These are phyloP conservation scores for Pantherophis vulpinus DNA, from an alignment of 2,797 vertebrate genomes.

Conservation along the genomic window DNA sequence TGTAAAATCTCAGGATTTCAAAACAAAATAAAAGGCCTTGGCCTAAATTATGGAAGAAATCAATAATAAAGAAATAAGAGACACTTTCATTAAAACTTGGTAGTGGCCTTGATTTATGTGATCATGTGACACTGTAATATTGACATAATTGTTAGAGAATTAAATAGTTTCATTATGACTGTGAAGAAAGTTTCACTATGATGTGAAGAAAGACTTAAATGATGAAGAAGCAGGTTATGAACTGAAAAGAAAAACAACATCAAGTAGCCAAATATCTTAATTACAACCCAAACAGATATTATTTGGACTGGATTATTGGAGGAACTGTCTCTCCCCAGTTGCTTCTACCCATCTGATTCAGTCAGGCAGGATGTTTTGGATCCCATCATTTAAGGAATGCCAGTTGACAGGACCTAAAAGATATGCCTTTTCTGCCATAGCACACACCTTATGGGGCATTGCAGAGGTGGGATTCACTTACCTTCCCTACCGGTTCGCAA, in stretches of 20 bases:
- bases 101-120: not conserved
- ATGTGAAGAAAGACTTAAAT: not conserved
- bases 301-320: not conserved
- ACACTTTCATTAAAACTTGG: not conserved
- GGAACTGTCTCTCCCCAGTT: not conserved
- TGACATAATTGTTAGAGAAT: not conserved
- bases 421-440: not conserved
- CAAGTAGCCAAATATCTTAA: not conserved
- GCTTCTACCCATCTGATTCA: not conserved
- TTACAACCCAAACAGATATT: not conserved
- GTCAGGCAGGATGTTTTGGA: not conserved
- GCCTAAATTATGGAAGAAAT: not conserved
- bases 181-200: not conserved
- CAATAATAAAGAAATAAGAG: not conserved
- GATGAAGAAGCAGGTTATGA: not conserved
- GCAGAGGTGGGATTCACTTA: too few species aligned
- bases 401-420: not conserved
- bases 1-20: not conserved
- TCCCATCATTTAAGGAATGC: not conserved
- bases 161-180: not conserved
- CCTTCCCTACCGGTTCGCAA: too few species aligned
- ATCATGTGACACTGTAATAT: not conserved
- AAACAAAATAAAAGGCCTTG: not conserved
- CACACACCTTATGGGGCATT: too few species aligned
- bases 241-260: not conserved